Evolutionary conservation across 2,797 vertebrate genomes (phyloP).

Genomic region (Pangasius macronema): DNA sequence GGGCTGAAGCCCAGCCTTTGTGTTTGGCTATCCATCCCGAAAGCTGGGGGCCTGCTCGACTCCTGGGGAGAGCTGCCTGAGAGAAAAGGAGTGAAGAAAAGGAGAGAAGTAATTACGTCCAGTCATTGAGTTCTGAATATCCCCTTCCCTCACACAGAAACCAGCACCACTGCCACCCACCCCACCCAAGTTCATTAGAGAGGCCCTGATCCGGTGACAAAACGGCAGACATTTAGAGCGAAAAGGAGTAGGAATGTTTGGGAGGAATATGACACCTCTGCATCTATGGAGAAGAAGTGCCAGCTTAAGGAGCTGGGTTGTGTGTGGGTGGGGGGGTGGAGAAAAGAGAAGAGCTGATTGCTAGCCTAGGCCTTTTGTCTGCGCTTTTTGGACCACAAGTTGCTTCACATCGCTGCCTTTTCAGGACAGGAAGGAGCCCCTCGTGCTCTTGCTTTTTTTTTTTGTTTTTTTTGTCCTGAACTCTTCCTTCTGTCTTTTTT

Average conservation of each 20-base stretch:
- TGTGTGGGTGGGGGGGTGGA: neutral
- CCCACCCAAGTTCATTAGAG: constrained; percentile 82
- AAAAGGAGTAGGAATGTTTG: constrained; percentile 76
- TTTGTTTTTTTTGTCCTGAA: constrained; percentile 1
- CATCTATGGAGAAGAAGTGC: constrained; percentile 51
- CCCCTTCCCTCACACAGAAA: constrained; percentile 37
- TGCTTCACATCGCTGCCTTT: constrained; percentile 55
- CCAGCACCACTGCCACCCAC: constrained; percentile 29
- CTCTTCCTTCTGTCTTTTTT: constrained; percentile 11
- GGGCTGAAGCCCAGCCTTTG: constrained; percentile 82
- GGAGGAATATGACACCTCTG: constrained; percentile 67
- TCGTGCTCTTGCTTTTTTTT: constrained; percentile 31
- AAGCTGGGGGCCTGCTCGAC: constrained; percentile 82
- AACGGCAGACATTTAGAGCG: constrained; percentile 77
- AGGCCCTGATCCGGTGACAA: constrained; percentile 66
- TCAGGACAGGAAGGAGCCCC: constrained; percentile 48
- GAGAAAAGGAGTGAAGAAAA: constrained; percentile 66
- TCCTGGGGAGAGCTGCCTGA: constrained; percentile 63
- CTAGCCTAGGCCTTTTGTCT: constrained; percentile 55
- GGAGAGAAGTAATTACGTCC: constrained; percentile 90
- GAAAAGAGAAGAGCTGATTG: constrained; percentile 49
- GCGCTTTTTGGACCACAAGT: constrained; percentile 45
- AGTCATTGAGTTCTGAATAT: constrained; percentile 78
- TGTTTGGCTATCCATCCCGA: constrained; percentile 92
- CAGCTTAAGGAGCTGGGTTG: constrained; percentile 51